Evolutionary conservation across 2,797 vertebrate genomes (phyloP).

Genomic region (Bradypus variegatus): DNA sequence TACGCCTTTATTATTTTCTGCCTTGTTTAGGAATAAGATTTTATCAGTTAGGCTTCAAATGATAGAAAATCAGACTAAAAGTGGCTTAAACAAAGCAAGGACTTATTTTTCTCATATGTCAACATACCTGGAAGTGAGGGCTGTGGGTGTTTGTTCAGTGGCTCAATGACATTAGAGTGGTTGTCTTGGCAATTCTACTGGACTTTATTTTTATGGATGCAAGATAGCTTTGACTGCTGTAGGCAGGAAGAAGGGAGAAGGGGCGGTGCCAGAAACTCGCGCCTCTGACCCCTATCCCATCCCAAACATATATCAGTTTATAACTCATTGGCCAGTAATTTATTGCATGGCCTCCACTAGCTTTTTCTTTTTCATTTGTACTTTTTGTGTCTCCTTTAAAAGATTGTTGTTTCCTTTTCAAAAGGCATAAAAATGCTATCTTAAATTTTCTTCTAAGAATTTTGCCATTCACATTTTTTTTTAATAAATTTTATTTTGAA

Average conservation of each 20-base stretch:
- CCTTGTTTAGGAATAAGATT: background rate
- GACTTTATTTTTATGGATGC: background rate
- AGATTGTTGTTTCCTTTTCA: background rate
- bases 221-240: background rate
- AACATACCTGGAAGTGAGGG: background rate
- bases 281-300: background rate
- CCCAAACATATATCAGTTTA: background rate
- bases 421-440: background rate
- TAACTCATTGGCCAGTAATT: background rate
- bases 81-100: background rate
- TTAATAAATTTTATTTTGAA: no score
- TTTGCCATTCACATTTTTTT: background rate
- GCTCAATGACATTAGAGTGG: background rate
- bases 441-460: constrained; percentile 1
- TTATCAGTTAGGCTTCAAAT: background rate
- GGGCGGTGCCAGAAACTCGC: no score
- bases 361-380: constrained; percentile 8
- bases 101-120: constrained; percentile 22
- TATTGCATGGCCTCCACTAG: background rate
- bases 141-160: background rate
- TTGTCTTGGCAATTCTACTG: background rate
- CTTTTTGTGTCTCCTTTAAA: background rate
- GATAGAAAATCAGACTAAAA: background rate
- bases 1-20: constrained; percentile 3
- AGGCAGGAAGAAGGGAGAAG: background rate